Evolutionary conservation across 2,113 vertebrate species (phyloP).

Genomic region (Lampris megalopsis): DNA sequence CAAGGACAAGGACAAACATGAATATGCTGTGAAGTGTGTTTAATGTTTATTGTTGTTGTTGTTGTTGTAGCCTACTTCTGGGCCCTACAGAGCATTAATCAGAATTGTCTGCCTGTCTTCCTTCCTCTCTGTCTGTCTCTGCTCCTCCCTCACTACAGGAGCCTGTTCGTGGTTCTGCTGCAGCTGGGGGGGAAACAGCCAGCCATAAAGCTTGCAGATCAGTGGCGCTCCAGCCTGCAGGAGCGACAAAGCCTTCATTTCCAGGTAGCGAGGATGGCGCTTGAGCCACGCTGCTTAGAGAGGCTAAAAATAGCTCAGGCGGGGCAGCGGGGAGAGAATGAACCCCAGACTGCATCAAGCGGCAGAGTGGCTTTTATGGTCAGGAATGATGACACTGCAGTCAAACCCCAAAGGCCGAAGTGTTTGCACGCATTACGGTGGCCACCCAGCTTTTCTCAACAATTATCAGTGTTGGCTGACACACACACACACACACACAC

Average conservation of each 20-base stretch:
- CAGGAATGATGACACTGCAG: conserved; percentile 76
- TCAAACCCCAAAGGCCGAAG: conserved; percentile 59
- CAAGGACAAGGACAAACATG: background rate
- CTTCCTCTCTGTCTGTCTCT: conserved; percentile 3
- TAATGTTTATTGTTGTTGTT: conserved; percentile 2
- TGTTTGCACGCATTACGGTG: conserved; percentile 38
- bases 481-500: conserved; percentile 5
- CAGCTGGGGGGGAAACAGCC: conserved; percentile 40
- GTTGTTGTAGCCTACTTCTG: too few relatives aligned
- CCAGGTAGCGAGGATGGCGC: conserved; percentile 66
- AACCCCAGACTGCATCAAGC: conserved; percentile 73
- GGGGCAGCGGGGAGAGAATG: conserved; percentile 65
- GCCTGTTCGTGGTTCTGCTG: conserved; percentile 37
- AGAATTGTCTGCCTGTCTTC: conserved; percentile 15
- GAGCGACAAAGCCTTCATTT: conserved; percentile 75
- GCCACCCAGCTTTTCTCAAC: conserved; percentile 26
- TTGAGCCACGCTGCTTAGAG: conserved; percentile 58
- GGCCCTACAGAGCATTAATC: background rate
- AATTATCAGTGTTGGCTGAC: conserved; percentile 35
- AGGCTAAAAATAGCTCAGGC: conserved; percentile 79
- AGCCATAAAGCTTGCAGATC: conserved; percentile 64
- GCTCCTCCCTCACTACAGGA: conserved; percentile 32
- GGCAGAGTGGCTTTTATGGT: conserved; percentile 75
- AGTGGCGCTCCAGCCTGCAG: conserved; percentile 62
- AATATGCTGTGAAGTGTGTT: background rate